Conservation (phyloP, 2,888 invertebrate species). For the Eumerus sabulonum region DNA sequence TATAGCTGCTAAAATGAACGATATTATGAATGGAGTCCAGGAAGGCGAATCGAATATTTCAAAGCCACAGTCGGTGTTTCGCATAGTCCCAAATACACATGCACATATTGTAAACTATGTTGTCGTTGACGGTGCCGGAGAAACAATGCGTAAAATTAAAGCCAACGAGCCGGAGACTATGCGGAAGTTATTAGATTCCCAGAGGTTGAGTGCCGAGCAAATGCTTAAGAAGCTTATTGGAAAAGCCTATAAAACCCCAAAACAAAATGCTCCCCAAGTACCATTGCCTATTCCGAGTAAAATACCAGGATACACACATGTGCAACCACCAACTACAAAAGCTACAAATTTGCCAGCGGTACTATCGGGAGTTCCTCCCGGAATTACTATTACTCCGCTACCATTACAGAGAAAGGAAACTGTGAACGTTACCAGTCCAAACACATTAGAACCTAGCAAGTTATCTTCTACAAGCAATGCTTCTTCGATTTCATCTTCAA, state of each 20-base stretch:
- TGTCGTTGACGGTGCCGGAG: slow-evolving; percentile 75
- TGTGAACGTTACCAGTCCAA: background rate
- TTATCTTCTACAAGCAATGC: no score
- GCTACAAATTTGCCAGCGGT: background rate
- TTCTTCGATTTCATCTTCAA: no score
- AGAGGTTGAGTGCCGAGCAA: slow-evolving; percentile 75
- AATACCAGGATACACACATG: background rate
- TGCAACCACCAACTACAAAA: background rate
- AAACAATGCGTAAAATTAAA: slow-evolving; percentile 75
- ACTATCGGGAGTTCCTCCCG: slow-evolving; percentile 45
- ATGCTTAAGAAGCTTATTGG: slow-evolving; percentile 74
- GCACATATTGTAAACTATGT: slow-evolving; percentile 77
- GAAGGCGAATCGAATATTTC: background rate
- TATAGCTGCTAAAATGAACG: slow-evolving; percentile 71
- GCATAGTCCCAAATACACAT: slow-evolving; percentile 77
- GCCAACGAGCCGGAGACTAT: slow-evolving; percentile 75
- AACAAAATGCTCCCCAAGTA: slow-evolving; percentile 2
- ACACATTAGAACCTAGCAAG: no score
- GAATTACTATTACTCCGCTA: slow-evolving; percentile 39
- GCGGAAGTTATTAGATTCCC: slow-evolving; percentile 74
- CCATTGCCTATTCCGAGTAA: slow-evolving; percentile 5
- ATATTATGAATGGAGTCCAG: slow-evolving; percentile 71
- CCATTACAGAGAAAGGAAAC: background rate
- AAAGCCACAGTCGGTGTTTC: slow-evolving; percentile 72
- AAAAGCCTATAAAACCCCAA: slow-evolving; percentile 54